Evolutionary conservation across 2,888 invertebrate genomes (phyloP).

Genomic region (Eurytoma californica): DNA sequence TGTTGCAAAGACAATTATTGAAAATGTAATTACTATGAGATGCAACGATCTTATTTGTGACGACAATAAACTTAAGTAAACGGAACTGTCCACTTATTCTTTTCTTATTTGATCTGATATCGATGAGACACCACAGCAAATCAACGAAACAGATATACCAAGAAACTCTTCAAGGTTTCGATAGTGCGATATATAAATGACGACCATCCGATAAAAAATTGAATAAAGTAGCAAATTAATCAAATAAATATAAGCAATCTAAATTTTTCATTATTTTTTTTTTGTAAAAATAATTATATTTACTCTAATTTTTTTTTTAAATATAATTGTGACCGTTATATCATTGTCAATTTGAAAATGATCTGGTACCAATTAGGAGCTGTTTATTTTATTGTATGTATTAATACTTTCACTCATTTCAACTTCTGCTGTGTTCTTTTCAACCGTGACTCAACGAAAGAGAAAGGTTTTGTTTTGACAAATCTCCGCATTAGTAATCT

Average conservation of each 20-base stretch:
- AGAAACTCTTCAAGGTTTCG: conserved; percentile 37
- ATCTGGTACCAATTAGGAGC: no score
- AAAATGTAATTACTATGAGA: no score
- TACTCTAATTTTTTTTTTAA: no score
- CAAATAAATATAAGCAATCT: no score
- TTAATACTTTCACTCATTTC: background rate
- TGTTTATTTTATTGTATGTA: background rate
- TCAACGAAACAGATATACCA: conserved; percentile 27
- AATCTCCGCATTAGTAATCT: conserved; percentile 60
- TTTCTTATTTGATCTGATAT: conserved; percentile 2
- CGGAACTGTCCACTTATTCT: conserved; percentile 8
- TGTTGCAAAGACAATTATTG: no score
- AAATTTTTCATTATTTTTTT: no score
- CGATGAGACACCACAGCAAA: conserved; percentile 23
- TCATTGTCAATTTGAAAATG: no score
- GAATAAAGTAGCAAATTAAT: no score
- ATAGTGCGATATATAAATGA: conserved; percentile 4
- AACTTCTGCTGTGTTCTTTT: conserved; percentile 24
- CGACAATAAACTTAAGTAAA: background rate
- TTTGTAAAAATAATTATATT: no score
- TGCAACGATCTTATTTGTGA: no score
- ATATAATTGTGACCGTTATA: no score
- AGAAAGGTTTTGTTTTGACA: conserved; percentile 70
- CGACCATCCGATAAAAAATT: no score
- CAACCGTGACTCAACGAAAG: conserved; percentile 71